Evolutionary conservation across 2,113 vertebrate species (phyloP).

Genomic region (Rousettus leschenaultii): DNA sequence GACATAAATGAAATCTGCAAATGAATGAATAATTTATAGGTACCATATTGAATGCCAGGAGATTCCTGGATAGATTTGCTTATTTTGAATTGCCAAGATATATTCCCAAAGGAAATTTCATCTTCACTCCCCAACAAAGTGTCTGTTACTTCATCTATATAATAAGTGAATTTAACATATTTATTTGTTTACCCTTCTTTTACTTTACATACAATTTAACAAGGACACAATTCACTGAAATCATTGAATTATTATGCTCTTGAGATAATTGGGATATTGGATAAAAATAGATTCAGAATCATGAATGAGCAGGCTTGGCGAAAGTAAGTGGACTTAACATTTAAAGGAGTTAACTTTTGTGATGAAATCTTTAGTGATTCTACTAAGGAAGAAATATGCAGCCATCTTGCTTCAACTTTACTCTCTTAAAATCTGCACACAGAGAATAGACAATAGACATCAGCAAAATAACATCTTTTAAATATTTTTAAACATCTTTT

Average conservation of each 20-base stretch:
- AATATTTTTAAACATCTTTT: background rate
- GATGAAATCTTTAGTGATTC: background rate
- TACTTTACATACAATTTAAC: background rate
- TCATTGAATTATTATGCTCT: background rate
- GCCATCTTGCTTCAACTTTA: background rate
- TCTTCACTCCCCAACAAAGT: constrained; percentile 40
- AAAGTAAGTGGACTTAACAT: background rate
- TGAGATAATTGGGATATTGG: background rate
- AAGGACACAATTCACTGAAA: background rate
- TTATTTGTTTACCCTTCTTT: background rate
- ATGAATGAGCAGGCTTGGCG: background rate
- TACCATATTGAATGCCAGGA: constrained; percentile 45
- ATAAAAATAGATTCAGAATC: background rate
- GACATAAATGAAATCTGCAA: constrained; percentile 74
- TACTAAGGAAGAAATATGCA: background rate
- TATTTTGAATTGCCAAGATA: constrained; percentile 65
- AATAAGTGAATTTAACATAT: background rate
- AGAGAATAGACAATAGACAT: background rate
- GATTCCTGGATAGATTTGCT: constrained; percentile 57
- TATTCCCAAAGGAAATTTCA: constrained; percentile 55
- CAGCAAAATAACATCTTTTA: background rate
- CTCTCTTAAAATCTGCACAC: background rate
- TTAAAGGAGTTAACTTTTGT: background rate
- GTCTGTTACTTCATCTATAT: background rate
- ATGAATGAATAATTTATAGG: constrained; percentile 75